Evolutionary conservation across 2,888 invertebrate species (phyloP).

Genomic region (Neria commutata): DNA sequence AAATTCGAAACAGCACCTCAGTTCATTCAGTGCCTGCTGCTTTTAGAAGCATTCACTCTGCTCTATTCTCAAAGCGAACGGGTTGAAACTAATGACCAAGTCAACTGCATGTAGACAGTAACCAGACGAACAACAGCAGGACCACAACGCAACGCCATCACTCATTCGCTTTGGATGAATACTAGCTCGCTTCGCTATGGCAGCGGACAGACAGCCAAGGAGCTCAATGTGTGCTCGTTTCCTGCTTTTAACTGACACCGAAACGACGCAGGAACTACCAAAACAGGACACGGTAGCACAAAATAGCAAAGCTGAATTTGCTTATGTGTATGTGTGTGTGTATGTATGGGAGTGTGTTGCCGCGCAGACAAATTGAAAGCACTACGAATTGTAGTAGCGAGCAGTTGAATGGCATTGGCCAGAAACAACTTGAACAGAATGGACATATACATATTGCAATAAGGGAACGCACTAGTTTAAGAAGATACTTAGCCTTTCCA

Average conservation of each 20-base stretch:
- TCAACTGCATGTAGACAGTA: conserved; percentile 54
- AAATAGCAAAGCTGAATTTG: conserved; percentile 24
- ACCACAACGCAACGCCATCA: conserved; percentile 42
- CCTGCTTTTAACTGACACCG: neutral
- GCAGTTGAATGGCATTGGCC: too few relatives aligned
- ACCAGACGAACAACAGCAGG: conserved; percentile 49
- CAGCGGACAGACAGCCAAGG: neutral
- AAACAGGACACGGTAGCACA: neutral
- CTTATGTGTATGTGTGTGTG: conserved; percentile 31
- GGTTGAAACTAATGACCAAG: conserved; percentile 57
- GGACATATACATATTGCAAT: too few relatives aligned
- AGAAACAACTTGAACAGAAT: too few relatives aligned
- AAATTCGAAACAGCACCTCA: conserved; percentile 9
- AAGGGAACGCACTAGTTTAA: too few relatives aligned
- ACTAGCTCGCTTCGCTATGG: too few relatives aligned
- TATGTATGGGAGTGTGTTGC: conserved; percentile 12
- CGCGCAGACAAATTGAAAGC: conserved; percentile 25
- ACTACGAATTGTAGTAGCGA: too few relatives aligned
- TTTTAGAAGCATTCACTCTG: neutral
- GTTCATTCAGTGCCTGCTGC: too few relatives aligned
- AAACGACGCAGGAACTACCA: neutral
- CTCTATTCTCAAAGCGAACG: conserved; percentile 37
- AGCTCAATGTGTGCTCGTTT: neutral
- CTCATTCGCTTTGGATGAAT: conserved; percentile 33
- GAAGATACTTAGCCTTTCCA: too few relatives aligned